phyloP scores from a whole-genome alignment of 2,113 vertebrate species.

The Scatophagus argus region DNA sequence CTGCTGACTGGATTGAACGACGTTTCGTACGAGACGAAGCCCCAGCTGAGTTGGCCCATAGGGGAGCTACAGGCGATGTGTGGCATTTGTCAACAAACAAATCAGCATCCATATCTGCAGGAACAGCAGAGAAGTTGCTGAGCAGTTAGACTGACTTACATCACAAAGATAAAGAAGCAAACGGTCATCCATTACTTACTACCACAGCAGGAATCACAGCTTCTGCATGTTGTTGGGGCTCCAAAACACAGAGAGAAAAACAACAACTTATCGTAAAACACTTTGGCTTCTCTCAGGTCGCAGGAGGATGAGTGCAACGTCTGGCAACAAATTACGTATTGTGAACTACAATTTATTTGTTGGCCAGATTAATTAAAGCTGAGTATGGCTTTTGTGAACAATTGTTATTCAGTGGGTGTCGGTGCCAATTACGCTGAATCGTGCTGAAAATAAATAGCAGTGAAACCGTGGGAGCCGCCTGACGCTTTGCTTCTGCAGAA shows the following conservation, averaged over 20 bases:
- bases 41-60: constrained; percentile 9
- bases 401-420: constrained; percentile 47
- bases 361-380: constrained; percentile 47
- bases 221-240: background rate
- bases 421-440: constrained; percentile 43
- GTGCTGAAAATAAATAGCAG: constrained; percentile 29
- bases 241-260: constrained; percentile 13
- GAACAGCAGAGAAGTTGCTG: background rate
- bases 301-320: constrained; percentile 27
- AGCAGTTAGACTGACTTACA: background rate
- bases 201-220: constrained; percentile 5
- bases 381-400: constrained; percentile 45
- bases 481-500: constrained; percentile 1
- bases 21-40: constrained; percentile 16
- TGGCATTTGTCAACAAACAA: constrained; percentile 39
- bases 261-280: background rate
- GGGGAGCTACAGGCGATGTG: constrained; percentile 23
- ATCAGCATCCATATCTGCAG: background rate
- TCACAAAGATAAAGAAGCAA: background rate
- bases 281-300: constrained; percentile 8
- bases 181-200: constrained; percentile 8
- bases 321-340: constrained; percentile 24
- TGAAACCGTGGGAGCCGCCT: background rate
- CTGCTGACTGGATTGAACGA: constrained; percentile 23
- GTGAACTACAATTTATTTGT: constrained; percentile 28